These are phyloP conservation scores for Siniperca scherzeri DNA, from an alignment of 2,797 vertebrate genomes.

Conservation along the genomic window DNA sequence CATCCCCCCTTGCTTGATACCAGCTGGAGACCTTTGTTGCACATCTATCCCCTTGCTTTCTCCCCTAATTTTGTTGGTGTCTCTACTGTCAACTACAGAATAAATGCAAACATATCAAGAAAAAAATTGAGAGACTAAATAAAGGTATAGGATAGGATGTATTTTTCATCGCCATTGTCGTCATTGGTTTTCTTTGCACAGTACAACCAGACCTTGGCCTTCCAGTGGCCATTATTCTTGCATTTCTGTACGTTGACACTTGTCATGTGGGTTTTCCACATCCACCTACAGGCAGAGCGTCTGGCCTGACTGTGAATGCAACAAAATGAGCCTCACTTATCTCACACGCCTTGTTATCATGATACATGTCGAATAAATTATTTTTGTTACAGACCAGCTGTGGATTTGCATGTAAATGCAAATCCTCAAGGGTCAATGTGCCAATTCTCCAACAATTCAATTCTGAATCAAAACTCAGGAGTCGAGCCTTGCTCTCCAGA, in stretches of 20 bases:
- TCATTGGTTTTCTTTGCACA: constrained; percentile 30
- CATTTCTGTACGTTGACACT: constrained; percentile 50
- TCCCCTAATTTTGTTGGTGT: constrained; percentile 4
- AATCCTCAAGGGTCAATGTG: constrained; percentile 68
- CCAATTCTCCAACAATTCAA: constrained; percentile 69
- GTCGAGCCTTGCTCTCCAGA: constrained; percentile 44
- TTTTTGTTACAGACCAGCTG: constrained; percentile 70
- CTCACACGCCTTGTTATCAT: constrained; percentile 72
- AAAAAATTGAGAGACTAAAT: background rate
- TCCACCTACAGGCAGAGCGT: constrained; percentile 44
- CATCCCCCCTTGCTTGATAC: background rate
- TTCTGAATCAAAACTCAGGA: constrained; percentile 66
- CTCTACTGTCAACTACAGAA: background rate
- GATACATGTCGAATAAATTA: constrained; percentile 72
- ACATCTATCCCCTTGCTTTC: background rate
- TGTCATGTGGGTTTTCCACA: constrained; percentile 49
- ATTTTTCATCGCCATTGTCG: background rate
- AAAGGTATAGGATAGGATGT: background rate
- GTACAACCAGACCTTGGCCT: constrained; percentile 30
- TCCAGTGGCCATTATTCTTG: constrained; percentile 42
- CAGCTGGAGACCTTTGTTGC: background rate
- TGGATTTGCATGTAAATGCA: constrained; percentile 79
- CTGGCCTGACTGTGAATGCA: constrained; percentile 44
- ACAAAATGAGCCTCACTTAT: constrained; percentile 56
- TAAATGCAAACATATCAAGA: constrained; percentile 4